Evolutionary conservation across 2,888 invertebrate species (phyloP), one percentile per base, ranked within the genome.

Genomic region (Pheosia tremula): DNA sequence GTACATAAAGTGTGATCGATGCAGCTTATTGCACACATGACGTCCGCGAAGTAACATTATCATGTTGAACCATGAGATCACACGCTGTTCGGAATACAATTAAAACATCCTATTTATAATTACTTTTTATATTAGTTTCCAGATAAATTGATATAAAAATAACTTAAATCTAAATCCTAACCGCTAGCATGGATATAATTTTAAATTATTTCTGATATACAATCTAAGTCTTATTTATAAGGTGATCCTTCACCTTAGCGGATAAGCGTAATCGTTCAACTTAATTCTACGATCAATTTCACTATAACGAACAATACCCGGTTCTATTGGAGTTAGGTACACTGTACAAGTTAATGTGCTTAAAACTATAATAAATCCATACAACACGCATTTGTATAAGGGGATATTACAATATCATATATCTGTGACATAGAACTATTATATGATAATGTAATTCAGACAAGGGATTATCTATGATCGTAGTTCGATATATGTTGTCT

Each of bases 211-310:
- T 82, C 45, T 82, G 81, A 86, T 87, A 83, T 83, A 82, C 81
- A 83, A 82, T 84, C 83, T 86, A 91, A 91, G 90, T 91, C 92
- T 91, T 90, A 90, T 88, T 87, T 85, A 85, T 82, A 89, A 89
- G 91, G 91, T 87, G 84, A 78, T 63, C 63, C 64, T 69, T 72
- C 83, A 85, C 90, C 90, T 85, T 81, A 77, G 79, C 76, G 80
- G 81, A 85, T 92, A 92, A 92, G 92, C 92, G 92, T 92, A 91
- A 89, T 91, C 88, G 85, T 91, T 91, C 81, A 80, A 87, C 91
- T 90, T 90, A 90, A 81, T 74, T 77, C 88, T 90, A 90, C 68
- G 68, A 77, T 79, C 78, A 78, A 82, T 82, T 84, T 74, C 73
- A 79, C 75, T 76, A 75, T 71, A 72, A 78, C 74, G 67, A 81